These are phyloP conservation scores for Hemibagrus guttatus DNA, from an alignment of 2,797 vertebrate genomes.

Conservation along the genomic window DNA sequence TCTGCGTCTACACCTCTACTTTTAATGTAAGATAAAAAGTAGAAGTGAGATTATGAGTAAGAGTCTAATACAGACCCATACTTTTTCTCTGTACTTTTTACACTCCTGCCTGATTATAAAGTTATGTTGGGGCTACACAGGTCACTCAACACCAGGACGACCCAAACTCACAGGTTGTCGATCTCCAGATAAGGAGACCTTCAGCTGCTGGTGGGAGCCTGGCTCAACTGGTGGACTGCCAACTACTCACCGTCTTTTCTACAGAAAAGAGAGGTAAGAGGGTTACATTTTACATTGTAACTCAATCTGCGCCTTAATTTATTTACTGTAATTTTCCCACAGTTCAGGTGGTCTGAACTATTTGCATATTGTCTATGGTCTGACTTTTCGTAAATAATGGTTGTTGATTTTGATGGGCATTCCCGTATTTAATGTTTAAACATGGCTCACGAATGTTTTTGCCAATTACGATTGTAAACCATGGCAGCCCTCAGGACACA, in stretches of 20 bases:
- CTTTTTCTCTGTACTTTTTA: not conserved
- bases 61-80: not conserved
- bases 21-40: not conserved
- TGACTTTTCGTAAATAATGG: slow-evolving; percentile 42
- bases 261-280: slow-evolving; percentile 81
- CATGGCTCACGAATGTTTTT: slow-evolving; percentile 16
- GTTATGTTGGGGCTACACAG: slow-evolving; percentile 54
- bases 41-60: not conserved
- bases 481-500: not conserved
- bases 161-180: slow-evolving; percentile 79
- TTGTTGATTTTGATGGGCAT: slow-evolving; percentile 33
- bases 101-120: not conserved
- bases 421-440: slow-evolving; percentile 35
- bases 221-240: slow-evolving; percentile 81
- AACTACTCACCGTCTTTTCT: slow-evolving; percentile 81
- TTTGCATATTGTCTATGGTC: slow-evolving; percentile 40
- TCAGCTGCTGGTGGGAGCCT: slow-evolving; percentile 90
- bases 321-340: not conserved
- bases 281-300: not conserved
- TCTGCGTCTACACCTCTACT: not conserved
- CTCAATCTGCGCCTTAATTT: not conserved
- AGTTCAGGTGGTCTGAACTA: slow-evolving; percentile 16
- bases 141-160: slow-evolving; percentile 74
- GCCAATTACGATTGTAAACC: not conserved
- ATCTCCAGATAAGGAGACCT: slow-evolving; percentile 90